phyloP scores from a whole-genome alignment of 2,888 invertebrate genomes.

The Diplazon laetatorius region DNA sequence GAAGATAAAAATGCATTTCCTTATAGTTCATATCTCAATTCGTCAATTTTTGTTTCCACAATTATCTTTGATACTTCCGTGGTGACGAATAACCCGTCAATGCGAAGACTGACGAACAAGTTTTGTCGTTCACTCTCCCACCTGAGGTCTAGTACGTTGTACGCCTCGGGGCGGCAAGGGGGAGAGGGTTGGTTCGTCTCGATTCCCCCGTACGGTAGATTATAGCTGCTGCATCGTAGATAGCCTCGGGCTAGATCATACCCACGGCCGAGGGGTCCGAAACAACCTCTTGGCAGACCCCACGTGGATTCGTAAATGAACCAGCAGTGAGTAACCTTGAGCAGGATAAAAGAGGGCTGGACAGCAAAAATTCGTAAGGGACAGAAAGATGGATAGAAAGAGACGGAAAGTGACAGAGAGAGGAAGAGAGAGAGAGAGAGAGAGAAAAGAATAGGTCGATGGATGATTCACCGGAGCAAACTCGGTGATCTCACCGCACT shows the following conservation, averaged over 20 bases:
- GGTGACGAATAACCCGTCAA: background rate
- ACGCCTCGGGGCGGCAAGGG: too few species aligned
- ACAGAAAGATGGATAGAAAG: conserved; percentile 3
- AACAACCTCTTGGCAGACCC: background rate
- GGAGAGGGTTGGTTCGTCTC: background rate
- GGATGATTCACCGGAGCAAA: conserved; percentile 71
- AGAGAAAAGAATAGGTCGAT: conserved; percentile 5
- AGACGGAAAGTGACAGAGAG: background rate
- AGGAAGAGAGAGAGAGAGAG: background rate
- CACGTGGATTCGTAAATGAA: conserved; percentile 8
- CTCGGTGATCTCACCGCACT: conserved; percentile 68
- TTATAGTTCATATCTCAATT: too few species aligned
- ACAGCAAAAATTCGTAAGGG: too few species aligned
- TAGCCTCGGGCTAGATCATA: background rate
- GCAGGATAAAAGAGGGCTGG: background rate
- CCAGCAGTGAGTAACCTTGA: too few species aligned
- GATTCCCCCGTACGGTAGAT: background rate
- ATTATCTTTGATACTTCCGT: too few species aligned
- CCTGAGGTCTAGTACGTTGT: background rate
- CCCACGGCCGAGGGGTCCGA: background rate
- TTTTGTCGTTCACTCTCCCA: background rate
- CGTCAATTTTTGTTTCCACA: too few species aligned
- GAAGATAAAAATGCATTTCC: too few species aligned
- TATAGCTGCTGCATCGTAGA: background rate
- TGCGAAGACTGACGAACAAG: background rate